Base-by-base conservation (phyloP, 64 coral and sea anemone species). In the Dendronephthya gigantea region DNA sequence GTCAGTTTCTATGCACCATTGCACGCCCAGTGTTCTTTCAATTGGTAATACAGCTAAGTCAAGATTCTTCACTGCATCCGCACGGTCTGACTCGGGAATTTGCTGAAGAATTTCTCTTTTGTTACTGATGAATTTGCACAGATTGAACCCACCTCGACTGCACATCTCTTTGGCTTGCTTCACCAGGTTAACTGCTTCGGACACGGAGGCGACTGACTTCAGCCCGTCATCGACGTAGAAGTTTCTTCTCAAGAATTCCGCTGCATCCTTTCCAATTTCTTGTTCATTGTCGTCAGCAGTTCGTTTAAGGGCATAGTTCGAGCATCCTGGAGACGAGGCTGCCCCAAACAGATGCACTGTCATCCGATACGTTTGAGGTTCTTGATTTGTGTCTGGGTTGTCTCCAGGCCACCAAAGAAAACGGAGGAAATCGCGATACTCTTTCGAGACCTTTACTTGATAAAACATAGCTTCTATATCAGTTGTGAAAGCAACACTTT, bases 271-370 rank as follows among this genome's bases (percentile, higher is more conserved):
- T 7, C 88, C 83, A 50, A 84, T 50, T 35, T 84, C 83, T n/a
- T 17, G 9, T 49, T 90, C 88, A n/a, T 68, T 35, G 50, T 90
- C 88, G 33, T 85, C 49, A 0, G 83, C 88, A 16, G 66, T 85
- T 19, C 36, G 1, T 25, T 90, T 85, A 0, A 85, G 34, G 0
- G 88, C 88, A 19, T 85, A 85, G 23, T 82, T 90, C 17, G 69
- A 82, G 47, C 88, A 90, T 9, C 88, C 83, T 22, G 88, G 83
- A 35, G 88, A 90, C 0, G 88, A 85, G 2, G 88, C 85, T 13
- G 88, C 88, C 50, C 88, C 87, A 29, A 88, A 88, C 22, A 83
- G 50, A 40, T 88, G 83, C 0, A 85, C 83, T 29, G 83, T 85
- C 88, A 90, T 85, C 10, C 88, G 32, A 65, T 85, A 90, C 0